phyloP scores from a whole-genome alignment of 2,113 vertebrate genomes.

The Rissa tridactyla region DNA sequence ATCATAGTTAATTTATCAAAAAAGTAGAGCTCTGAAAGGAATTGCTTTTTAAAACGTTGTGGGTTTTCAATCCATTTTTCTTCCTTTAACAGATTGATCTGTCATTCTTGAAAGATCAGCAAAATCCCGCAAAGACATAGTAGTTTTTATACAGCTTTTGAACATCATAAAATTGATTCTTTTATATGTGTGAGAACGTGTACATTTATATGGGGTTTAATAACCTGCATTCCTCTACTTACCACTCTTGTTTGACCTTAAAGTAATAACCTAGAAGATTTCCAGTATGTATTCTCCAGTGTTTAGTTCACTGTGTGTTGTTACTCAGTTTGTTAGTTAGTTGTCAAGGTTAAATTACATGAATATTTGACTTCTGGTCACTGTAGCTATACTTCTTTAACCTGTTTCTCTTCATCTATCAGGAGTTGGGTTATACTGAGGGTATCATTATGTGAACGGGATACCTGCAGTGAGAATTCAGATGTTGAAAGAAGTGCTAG shows the following conservation, averaged over 20 bases:
- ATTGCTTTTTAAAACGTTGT: conserved; percentile 36
- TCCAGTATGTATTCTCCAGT: background rate
- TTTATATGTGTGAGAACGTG: background rate
- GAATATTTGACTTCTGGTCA: background rate
- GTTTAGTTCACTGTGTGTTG: background rate
- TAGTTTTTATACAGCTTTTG: background rate
- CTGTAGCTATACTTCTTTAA: background rate
- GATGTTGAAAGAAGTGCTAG: background rate
- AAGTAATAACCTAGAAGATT: background rate
- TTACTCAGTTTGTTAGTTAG: background rate
- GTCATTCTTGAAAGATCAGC: conserved; percentile 41
- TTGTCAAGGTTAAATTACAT: background rate
- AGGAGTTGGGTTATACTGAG: background rate
- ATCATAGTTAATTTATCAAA: conserved; percentile 37
- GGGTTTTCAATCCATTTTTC: conserved; percentile 35
- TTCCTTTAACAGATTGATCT: conserved; percentile 49
- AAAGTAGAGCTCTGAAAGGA: conserved; percentile 14
- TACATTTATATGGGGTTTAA: background rate
- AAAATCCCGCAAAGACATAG: background rate
- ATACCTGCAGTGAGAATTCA: background rate
- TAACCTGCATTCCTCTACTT: background rate
- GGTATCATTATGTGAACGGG: background rate
- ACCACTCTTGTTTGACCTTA: background rate
- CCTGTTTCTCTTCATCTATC: background rate
- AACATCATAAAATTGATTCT: background rate